These are phyloP conservation scores for Propithecus coquereli DNA, from an alignment of 2,113 vertebrate genomes.

Conservation along the genomic window DNA sequence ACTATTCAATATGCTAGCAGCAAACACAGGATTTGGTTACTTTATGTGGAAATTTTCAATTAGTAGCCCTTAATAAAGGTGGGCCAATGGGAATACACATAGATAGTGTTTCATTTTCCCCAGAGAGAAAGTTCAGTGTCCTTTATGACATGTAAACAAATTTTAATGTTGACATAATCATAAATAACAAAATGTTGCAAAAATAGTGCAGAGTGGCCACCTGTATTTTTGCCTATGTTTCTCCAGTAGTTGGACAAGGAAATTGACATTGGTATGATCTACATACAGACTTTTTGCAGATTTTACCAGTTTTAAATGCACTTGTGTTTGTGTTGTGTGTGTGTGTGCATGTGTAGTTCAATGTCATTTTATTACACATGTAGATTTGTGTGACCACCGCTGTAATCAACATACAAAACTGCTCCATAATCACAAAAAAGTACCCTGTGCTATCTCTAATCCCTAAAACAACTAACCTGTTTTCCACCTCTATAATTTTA, in stretches of 20 bases:
- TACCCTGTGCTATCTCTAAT: background rate
- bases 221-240: background rate
- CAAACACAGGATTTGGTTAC: background rate
- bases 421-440: background rate
- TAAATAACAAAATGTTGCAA: background rate
- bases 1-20: background rate
- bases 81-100: background rate
- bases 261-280: background rate
- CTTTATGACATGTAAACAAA: background rate
- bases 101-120: background rate
- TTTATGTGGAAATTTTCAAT: background rate
- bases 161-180: background rate
- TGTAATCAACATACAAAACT: background rate
- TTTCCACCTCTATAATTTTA: no score
- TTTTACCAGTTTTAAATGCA: background rate
- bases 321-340: background rate
- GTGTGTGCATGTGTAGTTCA: no score
- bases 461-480: background rate
- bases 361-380: no score
- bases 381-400: background rate
- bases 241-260: background rate
- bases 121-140: background rate
- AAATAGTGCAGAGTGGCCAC: background rate
- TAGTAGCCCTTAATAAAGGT: background rate
- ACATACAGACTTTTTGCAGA: background rate